Evolutionary conservation across 1,140 invertebrate genomes (phyloP), one percentile per base, ranked within the genome.

Genomic region (Achroia grisella): DNA sequence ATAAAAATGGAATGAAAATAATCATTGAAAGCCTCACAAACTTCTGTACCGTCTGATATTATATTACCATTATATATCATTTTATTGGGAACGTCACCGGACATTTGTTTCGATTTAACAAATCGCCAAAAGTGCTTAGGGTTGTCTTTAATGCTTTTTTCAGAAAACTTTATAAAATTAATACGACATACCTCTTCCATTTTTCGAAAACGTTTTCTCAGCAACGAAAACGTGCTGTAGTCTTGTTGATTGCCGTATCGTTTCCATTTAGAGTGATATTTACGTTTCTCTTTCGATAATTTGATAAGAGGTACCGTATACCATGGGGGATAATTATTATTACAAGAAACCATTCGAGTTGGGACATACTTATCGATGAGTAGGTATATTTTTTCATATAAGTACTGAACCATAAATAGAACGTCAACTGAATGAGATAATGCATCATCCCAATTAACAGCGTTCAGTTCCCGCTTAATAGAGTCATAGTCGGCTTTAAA

Each of bases 191-290:
- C 8, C 10, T n/a, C 4, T 14, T 45, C 44, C n/a, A 37, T 1
- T 30, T 37, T 45, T 2, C 10, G 10, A 1, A 14, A 34, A 14
- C 44, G 27, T 15, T 31, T 46, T 17, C 44, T 35, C 32, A 46
- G 12, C 5, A 32, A n/a, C 9, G 6, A 15, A 11, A 32, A 46
- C 9, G 28, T 39, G n/a, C 34, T 5, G 12, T 46, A 46, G 13
- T 46, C 44, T 23, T 14, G 11, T 0, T 28, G 13, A 29, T 46
- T 46, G 1, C 35, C 36, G n/a, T 39, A 45, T 6, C 4, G 2
- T 30, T 45, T 45, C 44, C 44, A 45, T 6, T n/a, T 13, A 2
- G 30, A 30, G 15, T 46, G 44, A 17, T 31, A 46, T 39, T 46
- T 46, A 6, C 11, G 8, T 39, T 39, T 39, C 36, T 39, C 36